Evolutionary conservation across 2,797 vertebrate genomes (phyloP), one percentile per base, ranked within the genome.

Genomic region (Gouania willdenowi): DNA sequence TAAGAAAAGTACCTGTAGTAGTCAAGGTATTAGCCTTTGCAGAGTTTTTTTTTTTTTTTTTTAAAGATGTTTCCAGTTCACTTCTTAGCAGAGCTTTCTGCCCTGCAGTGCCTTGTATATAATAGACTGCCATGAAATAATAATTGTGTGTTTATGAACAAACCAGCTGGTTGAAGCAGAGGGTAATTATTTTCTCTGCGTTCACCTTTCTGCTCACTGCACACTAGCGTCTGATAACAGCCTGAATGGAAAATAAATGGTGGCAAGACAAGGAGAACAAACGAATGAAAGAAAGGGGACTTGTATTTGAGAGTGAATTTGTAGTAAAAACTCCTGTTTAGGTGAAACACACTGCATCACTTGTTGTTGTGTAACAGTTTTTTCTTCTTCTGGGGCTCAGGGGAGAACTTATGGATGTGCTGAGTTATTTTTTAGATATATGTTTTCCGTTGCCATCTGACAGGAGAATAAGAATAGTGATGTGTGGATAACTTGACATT

Each of bases 1-100:
- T 93, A 90, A 92, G 88, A 89, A 79, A 91, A 91, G 90, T 91
- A 88, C 86, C 83, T 89, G 88, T 87, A 85, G 81, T 78, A 85
- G 86, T 82, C 20, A 86, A 89, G 87, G 76, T 81, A 73, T 84
- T 70, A 75, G 71, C 44, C 33, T 32, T 71, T 56, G 64, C 61
- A 26, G 57, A 74, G 63, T 70, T 69, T 83, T 85, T 84, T n/a
- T n/a, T n/a, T n/a, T n/a, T n/a, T n/a, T n/a, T n/a, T n/a, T n/a
- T n/a, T n/a, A n/a, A 79, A 85, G 79, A 83, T 79, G 82, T 81
- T 81, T 68, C 66, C 43, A 46, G 81, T 82, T 77, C 56, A 35
- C 2, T 55, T 65, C 43, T 69, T 68, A 57, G 71, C 69, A 63
- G 57, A 60, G 71, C 68, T 66, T 80, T 66, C 68, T 80, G 81